Evolutionary conservation across 2,888 invertebrate species (phyloP).

Genomic region (Venustoraphidia nigricollis): DNA sequence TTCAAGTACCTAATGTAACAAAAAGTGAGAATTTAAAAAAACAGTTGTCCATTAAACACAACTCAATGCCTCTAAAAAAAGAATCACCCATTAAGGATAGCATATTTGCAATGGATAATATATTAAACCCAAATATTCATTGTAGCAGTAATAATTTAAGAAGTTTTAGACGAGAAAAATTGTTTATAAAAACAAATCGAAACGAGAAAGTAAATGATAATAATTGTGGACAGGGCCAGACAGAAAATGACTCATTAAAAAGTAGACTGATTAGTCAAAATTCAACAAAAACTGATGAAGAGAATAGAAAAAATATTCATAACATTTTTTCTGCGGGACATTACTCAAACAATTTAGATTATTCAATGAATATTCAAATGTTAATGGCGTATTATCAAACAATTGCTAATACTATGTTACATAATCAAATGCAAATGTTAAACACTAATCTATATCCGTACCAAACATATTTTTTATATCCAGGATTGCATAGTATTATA

Average conservation of each 20-base stretch:
- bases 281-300: neutral
- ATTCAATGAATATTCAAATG: slow-evolving; percentile 13
- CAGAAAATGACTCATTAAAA: too few species aligned
- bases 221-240: too few species aligned
- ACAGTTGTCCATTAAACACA: slow-evolving; percentile 1
- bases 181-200: neutral
- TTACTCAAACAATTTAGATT: neutral
- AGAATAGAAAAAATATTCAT: slow-evolving; percentile 8
- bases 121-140: slow-evolving; percentile 10
- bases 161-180: slow-evolving; percentile 15
- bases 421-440: slow-evolving; percentile 13
- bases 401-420: slow-evolving; percentile 17
- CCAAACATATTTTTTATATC: slow-evolving; percentile 32
- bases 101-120: slow-evolving; percentile 14
- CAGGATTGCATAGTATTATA: slow-evolving; percentile 43
- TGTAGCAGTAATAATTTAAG: slow-evolving; percentile 12
- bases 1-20: slow-evolving; percentile 3
- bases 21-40: slow-evolving; percentile 1
- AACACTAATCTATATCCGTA: slow-evolving; percentile 17
- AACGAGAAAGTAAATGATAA: too few species aligned
- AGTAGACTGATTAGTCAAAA: too few species aligned
- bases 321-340: slow-evolving; percentile 10
- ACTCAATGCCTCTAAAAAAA: neutral
- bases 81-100: slow-evolving; percentile 10
- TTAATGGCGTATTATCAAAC: slow-evolving; percentile 17